Base-by-base conservation (phyloP, 1,140 invertebrate species). In the Danaus plexippus region DNA sequence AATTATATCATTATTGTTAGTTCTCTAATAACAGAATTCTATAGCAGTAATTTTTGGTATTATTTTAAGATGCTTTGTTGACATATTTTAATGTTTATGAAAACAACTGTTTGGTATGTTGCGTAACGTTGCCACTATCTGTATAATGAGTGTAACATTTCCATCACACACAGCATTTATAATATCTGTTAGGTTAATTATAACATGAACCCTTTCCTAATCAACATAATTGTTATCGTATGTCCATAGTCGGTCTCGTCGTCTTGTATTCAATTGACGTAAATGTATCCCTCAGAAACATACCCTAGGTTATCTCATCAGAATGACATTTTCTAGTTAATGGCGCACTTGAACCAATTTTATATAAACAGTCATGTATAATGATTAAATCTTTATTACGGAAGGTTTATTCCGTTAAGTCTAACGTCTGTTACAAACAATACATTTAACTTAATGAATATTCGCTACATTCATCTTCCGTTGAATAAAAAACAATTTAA, bases 261-360 rank as follows among this genome's bases (percentile, higher is more conserved):
- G 59, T 47, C 52, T 58, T 53, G 42, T 47, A 61, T 41, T 61
- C 44, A 52, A 74, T 74, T 83, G 80, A 83, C 77, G 80, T 70
- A 83, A 73, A 66, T 70, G 47, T 62, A 59, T 63, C 53, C 66
- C 56, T 52, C 55, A 64, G 65, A 64, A 59, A 61, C 52, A 49
- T 54, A 59, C 56, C 52, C 67, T 63, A 60, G 73, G 77, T 79
- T 80, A 82, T 82, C 77, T 61, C 59, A 43, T 54, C 46, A n/a
- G 18, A 44, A 63, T 64, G 63, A 67, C 68, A 67, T 70, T 67
- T 62, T 66, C 71, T 73, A 77, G 76, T 80, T 77, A 74, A 73
- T 73, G 63, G 58, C 9, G 57, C 49, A 63, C 47, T 64, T 64
- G 54, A 32, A 32, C 22, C 22, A 32, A 32, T 32, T 32, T 32